These are phyloP conservation scores for Todiramphus saurophagus DNA, from an alignment of 2,113 vertebrate species.

Conservation along the genomic window DNA sequence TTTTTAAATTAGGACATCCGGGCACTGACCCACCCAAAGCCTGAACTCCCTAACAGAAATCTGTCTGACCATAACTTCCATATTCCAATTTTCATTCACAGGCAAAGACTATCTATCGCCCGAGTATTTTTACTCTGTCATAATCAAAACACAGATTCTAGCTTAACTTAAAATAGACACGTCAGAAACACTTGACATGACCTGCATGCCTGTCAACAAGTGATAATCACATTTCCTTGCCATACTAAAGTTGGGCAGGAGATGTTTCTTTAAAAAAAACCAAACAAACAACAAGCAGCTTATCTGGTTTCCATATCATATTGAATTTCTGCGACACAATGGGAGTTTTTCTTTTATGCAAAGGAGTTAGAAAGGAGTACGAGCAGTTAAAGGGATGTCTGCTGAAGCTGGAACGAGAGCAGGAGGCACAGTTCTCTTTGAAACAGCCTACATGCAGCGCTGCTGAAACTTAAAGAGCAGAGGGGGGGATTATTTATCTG, in stretches of 20 bases:
- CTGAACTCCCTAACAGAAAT: background rate
- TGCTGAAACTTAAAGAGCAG: slow-evolving; percentile 12
- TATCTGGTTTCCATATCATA: background rate
- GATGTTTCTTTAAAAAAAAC: background rate
- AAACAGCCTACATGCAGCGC: background rate
- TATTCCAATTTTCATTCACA: slow-evolving; percentile 41
- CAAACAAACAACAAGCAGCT: background rate
- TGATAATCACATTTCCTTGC: slow-evolving; percentile 64
- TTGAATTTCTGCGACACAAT: slow-evolving; percentile 6
- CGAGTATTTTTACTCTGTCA: slow-evolving; percentile 45
- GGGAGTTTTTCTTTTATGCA: background rate
- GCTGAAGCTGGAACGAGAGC: background rate
- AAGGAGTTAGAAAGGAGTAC: background rate
- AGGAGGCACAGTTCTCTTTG: background rate
- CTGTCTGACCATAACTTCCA: background rate
- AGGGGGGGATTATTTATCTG: background rate
- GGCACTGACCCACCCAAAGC: background rate
- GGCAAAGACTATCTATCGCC: background rate
- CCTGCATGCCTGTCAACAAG: slow-evolving; percentile 65
- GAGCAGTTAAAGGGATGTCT: background rate
- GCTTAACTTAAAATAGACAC: slow-evolving; percentile 62
- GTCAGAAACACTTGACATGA: slow-evolving; percentile 58
- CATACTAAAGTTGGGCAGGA: slow-evolving; percentile 41
- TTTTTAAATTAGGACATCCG: background rate
- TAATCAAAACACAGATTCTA: slow-evolving; percentile 60